phyloP scores from a whole-genome alignment of 2,888 invertebrate genomes.

The Latrodectus hesperus region DNA sequence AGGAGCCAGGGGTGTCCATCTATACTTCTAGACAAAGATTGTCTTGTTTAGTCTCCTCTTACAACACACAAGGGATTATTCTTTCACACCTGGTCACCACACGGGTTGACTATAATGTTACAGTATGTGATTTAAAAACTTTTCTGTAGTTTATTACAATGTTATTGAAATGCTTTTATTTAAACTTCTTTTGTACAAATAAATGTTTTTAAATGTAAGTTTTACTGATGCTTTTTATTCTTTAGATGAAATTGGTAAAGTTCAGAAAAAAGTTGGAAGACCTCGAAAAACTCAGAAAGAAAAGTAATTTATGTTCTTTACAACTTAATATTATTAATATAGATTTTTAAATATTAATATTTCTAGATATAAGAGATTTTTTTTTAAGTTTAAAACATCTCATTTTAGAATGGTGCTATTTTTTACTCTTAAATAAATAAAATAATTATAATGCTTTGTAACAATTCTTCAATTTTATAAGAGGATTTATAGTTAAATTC shows the following conservation, averaged over 20 bases:
- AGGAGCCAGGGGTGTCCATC: too few species aligned
- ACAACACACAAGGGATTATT: too few species aligned
- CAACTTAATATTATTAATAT: neutral
- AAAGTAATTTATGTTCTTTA: slow-evolving; percentile 5
- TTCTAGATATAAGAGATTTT: too few species aligned
- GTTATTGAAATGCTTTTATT: neutral
- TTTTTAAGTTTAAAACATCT: neutral
- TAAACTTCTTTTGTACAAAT: neutral
- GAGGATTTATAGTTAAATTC: too few species aligned
- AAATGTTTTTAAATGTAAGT: neutral
- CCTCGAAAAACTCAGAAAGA: slow-evolving; percentile 18
- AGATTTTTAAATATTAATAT: too few species aligned
- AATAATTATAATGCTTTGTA: neutral
- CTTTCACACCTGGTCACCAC: too few species aligned
- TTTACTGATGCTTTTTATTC: neutral
- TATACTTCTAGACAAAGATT: too few species aligned
- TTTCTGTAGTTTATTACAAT: neutral
- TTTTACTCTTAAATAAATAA: neutral
- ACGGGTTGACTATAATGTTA: neutral
- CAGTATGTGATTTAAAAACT: neutral
- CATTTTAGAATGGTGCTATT: neutral
- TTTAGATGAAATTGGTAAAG: slow-evolving; percentile 16
- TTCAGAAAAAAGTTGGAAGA: slow-evolving; percentile 16
- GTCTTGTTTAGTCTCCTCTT: too few species aligned
- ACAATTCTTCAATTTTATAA: neutral